Conservation (phyloP, 1,140 invertebrate genomes). For the Notospermus geniculatus region DNA sequence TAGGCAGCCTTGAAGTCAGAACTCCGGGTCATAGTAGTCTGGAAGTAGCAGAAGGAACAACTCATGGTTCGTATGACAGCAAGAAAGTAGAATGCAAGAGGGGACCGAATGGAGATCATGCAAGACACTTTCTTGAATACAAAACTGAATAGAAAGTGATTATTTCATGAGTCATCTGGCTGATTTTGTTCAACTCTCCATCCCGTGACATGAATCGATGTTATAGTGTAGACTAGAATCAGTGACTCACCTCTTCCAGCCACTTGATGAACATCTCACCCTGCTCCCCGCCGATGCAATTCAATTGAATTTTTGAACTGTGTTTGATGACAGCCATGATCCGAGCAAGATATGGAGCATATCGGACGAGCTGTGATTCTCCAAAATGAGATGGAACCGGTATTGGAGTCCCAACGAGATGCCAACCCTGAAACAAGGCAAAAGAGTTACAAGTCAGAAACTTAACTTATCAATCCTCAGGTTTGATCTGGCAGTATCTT, state of each 20-base stretch:
- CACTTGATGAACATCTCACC: conserved; percentile 29
- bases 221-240: background rate
- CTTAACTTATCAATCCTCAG: too few relatives aligned
- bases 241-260: conserved; percentile 32
- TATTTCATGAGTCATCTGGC: too few relatives aligned
- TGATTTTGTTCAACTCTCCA: too few relatives aligned
- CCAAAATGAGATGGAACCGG: conserved; percentile 26
- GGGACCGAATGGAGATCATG: too few relatives aligned
- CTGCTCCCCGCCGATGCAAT: conserved; percentile 24
- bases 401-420: conserved; percentile 27
- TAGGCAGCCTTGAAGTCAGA: too few relatives aligned
- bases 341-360: conserved; percentile 31
- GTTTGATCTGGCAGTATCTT: too few relatives aligned
- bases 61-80: background rate
- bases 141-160: too few relatives aligned
- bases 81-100: too few relatives aligned
- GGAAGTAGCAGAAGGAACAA: background rate
- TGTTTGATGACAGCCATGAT: conserved; percentile 35
- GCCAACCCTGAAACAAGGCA: conserved; percentile 38
- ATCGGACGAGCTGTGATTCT: conserved; percentile 21
- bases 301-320: conserved; percentile 29
- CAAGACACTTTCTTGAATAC: too few relatives aligned
- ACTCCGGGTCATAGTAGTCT: background rate
- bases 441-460: too few relatives aligned
- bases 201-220: background rate